Percentiles rank a stretch among this genome's conserved stretches.
Conservation (phyloP, 2,888 invertebrate species). For the Ormyrus thymus region DNA sequence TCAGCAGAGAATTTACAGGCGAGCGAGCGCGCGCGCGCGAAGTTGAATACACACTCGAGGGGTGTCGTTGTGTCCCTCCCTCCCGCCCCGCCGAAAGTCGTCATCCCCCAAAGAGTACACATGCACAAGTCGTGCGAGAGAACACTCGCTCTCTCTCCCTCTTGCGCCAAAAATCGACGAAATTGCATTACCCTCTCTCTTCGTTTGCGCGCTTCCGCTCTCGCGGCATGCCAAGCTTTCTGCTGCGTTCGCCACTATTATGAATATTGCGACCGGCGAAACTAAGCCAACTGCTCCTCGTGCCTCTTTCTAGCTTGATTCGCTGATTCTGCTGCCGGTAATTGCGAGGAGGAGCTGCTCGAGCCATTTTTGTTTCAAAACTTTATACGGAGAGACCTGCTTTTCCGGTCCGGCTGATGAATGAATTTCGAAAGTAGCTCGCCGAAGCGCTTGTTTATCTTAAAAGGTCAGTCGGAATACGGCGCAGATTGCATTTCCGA, state of each 20-base stretch:
- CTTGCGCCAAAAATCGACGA: conserved; percentile 43
- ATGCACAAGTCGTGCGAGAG: conserved; percentile 42
- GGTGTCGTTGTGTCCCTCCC: conserved; percentile 5
- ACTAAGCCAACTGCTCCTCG: conserved; percentile 13
- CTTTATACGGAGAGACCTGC: not conserved
- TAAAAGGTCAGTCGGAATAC: no score
- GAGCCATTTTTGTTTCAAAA: no score
- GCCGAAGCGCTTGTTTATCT: no score
- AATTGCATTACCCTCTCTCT: conserved; percentile 34
- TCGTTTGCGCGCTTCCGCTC: not conserved
- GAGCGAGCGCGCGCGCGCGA: not conserved
- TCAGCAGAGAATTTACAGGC: conserved; percentile 42
- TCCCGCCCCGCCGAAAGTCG: not conserved
- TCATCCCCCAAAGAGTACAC: not conserved
- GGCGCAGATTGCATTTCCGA: no score
- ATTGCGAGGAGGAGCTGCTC: not conserved
- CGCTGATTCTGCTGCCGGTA: conserved; percentile 18
- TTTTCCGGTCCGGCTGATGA: not conserved
- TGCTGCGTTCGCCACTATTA: conserved; percentile 42
- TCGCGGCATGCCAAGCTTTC: conserved; percentile 33
- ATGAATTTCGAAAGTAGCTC: no score
- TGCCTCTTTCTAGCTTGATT: conserved; percentile 11
- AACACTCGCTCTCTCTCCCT: conserved; percentile 17
- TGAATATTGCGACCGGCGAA: conserved; percentile 28
- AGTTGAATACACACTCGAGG: conserved; percentile 14